A percentile compares a stretch with the other conserved stretches of the same genome.
Conservation (phyloP, 2,113 vertebrate genomes). For the Athene cunicularia region DNA sequence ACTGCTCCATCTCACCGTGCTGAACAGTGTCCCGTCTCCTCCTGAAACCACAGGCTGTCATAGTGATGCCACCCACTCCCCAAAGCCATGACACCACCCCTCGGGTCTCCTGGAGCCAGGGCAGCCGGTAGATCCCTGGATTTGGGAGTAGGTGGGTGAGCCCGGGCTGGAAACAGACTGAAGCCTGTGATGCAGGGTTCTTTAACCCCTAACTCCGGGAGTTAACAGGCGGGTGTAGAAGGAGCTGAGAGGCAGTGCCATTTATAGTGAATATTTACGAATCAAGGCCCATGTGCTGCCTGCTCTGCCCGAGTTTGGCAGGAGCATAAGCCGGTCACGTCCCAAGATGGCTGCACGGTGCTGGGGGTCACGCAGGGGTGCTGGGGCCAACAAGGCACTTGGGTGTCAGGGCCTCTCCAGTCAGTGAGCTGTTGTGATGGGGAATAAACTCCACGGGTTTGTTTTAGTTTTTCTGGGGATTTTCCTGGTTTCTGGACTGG, state of each 20-base stretch:
- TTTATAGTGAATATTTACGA: conserved; percentile 23
- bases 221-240: conserved; percentile 18
- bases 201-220: not conserved
- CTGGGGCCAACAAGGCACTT: not conserved
- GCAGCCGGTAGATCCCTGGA: not conserved
- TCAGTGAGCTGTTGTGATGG: not conserved
- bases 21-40: accelerated
- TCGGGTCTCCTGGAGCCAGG: not conserved
- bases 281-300: not conserved
- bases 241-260: conserved; percentile 14
- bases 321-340: accelerated
- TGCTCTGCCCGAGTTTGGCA: not conserved
- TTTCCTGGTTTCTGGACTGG: not conserved
- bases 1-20: not conserved
- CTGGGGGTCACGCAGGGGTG: not conserved
- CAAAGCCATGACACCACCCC: accelerated
- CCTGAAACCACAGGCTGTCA: not conserved
- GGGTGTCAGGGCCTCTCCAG: not conserved
- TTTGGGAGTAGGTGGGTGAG: not conserved
- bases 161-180: not conserved
- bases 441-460: no score
- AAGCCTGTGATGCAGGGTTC: not conserved
- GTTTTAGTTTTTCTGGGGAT: no score
- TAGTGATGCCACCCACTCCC: accelerated
- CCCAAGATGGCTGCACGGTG: accelerated